phyloP scores from a whole-genome alignment of 2,888 invertebrate species.

The Scaptomyza caliginosa region DNA sequence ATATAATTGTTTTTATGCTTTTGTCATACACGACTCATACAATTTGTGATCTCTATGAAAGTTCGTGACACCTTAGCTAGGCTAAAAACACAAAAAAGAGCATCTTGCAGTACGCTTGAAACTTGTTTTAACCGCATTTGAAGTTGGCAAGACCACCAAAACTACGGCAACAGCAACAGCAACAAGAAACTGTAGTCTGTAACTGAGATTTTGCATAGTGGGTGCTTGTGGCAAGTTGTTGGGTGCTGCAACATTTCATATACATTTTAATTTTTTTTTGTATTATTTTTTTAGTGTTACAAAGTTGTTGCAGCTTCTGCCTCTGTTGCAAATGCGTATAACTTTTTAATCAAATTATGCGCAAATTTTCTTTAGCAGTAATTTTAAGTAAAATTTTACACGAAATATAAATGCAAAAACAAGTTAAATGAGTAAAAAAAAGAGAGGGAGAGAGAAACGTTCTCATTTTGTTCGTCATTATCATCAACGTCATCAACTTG shows the following conservation, averaged over 20 bases:
- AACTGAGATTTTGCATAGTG: conserved; percentile 38
- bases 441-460: not conserved
- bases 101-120: conserved; percentile 28
- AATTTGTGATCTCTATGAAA: conserved; percentile 8
- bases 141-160: conserved; percentile 32
- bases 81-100: conserved; percentile 1
- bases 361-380: conserved; percentile 79
- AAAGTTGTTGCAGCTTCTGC: conserved; percentile 51
- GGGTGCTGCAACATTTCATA: conserved; percentile 27
- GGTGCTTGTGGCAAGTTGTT: conserved; percentile 11
- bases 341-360: conserved; percentile 80
- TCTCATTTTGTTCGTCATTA: conserved; percentile 27
- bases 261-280: conserved; percentile 33
- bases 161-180: not conserved
- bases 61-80: conserved; percentile 26
- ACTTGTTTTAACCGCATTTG: conserved; percentile 40
- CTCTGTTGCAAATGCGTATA: conserved; percentile 72
- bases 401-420: conserved; percentile 59
- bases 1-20: conserved; percentile 49
- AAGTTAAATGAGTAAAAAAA: not conserved
- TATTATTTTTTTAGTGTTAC: conserved; percentile 18
- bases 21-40: not conserved
- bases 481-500: conserved; percentile 35
- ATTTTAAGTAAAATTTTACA: conserved; percentile 75
- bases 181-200: conserved; percentile 47